Evolutionary conservation across 2,797 vertebrate species (phyloP).

Genomic region (Peromyscus eremicus): DNA sequence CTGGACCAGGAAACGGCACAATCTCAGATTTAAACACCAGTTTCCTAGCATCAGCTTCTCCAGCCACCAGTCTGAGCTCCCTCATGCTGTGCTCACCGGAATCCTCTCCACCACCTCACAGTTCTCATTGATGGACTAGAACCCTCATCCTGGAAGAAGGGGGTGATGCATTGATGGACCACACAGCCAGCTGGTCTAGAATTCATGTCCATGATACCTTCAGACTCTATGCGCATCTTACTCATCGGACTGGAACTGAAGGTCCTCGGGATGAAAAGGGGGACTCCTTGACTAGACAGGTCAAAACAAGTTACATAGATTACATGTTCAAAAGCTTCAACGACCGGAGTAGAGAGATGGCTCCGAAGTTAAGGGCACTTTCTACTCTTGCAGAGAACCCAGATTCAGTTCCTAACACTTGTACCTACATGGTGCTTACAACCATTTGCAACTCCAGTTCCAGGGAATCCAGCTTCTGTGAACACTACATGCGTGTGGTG

Average conservation of each 20-base stretch:
- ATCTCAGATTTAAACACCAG: not conserved
- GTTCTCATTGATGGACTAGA: not conserved
- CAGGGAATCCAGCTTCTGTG: not conserved
- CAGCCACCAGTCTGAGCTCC: not conserved
- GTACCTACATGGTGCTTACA: not conserved
- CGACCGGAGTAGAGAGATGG: not conserved
- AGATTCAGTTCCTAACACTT: not conserved
- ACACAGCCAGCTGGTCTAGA: not conserved
- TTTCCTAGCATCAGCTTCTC: not conserved
- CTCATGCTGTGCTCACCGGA: not conserved
- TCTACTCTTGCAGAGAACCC: not conserved
- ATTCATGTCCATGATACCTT: not conserved
- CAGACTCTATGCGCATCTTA: not conserved
- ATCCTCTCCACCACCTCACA: not conserved
- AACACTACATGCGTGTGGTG: not conserved
- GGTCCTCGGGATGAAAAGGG: not conserved
- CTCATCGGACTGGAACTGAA: not conserved
- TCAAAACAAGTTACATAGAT: not conserved
- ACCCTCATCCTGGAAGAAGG: not conserved
- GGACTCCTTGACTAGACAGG: not conserved
- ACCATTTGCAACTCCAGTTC: no score
- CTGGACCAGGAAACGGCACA: not conserved
- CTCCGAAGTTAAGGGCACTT: not conserved
- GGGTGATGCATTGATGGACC: not conserved
- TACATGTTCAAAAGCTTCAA: not conserved